Evolutionary conservation across 2,797 vertebrate genomes (phyloP).

Genomic region (Rousettus madagascariensis): DNA sequence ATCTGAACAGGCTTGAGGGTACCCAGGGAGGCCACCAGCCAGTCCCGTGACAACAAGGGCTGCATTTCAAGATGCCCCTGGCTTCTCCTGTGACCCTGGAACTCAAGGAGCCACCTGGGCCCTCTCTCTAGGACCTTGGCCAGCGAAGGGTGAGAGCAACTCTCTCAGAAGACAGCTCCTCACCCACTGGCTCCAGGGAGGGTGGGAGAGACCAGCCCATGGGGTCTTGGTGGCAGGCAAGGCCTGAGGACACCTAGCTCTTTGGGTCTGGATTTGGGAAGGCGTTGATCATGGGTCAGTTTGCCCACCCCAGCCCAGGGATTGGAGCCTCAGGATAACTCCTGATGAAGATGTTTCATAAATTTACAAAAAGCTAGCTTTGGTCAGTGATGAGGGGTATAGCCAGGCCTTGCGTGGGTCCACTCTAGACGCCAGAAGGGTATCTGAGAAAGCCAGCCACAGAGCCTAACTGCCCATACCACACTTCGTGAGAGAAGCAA

Average conservation of each 20-base stretch:
- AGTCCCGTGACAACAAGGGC: neutral
- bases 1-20: neutral
- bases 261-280: neutral
- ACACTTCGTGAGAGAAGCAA: neutral
- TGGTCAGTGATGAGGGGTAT: neutral
- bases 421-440: neutral
- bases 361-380: conserved; percentile 4
- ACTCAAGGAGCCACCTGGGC: neutral
- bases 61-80: neutral
- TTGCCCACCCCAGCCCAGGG: neutral
- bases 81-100: neutral
- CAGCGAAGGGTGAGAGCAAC: neutral
- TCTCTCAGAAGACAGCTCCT: neutral
- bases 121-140: neutral
- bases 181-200: neutral
- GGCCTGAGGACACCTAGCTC: neutral
- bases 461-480: neutral
- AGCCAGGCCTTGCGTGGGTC: neutral
- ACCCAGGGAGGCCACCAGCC: neutral
- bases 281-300: neutral
- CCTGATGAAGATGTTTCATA: neutral
- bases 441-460: neutral
- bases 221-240: neutral
- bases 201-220: neutral
- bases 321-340: neutral